Conservation (phyloP, 2,888 invertebrate species). For the Xestia sexstrigata region DNA sequence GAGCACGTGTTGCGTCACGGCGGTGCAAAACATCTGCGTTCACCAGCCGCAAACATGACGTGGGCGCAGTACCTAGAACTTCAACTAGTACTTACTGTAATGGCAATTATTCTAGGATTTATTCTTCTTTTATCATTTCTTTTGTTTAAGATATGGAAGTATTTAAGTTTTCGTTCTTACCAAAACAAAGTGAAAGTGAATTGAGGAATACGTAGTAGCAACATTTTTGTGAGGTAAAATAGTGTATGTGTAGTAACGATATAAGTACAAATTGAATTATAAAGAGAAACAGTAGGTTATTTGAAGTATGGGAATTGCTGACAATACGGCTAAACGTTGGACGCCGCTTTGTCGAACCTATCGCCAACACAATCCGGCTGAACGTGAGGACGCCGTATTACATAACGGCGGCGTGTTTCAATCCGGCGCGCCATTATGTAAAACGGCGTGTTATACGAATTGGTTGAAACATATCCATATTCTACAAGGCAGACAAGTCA, state of each 20-base stretch:
- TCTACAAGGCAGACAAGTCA: too few relatives aligned
- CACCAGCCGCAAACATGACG: slow-evolving; percentile 67
- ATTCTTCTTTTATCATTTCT: slow-evolving; percentile 7
- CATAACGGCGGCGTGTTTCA: too few relatives aligned
- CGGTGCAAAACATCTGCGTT: slow-evolving; percentile 69
- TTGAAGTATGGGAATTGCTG: too few relatives aligned
- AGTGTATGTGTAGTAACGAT: not conserved
- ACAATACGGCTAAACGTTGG: too few relatives aligned
- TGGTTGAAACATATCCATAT: too few relatives aligned
- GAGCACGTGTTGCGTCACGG: slow-evolving; percentile 74
- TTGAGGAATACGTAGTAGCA: not conserved
- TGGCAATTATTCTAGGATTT: not conserved
- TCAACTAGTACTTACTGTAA: slow-evolving; percentile 34
- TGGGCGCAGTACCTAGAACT: slow-evolving; percentile 48
- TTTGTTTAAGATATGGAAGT: not conserved
- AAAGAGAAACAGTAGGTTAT: too few relatives aligned
- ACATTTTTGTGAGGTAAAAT: not conserved
- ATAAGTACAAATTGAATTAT: not conserved
- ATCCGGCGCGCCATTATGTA: too few relatives aligned
- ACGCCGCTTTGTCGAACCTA: too few relatives aligned
- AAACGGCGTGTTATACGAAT: too few relatives aligned
- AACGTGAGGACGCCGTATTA: too few relatives aligned
- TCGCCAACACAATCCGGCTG: too few relatives aligned
- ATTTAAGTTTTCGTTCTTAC: not conserved
- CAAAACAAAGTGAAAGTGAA: slow-evolving; percentile 14